These are phyloP conservation scores for Frankliniella fusca DNA, from an alignment of 2,888 invertebrate genomes.

Conservation along the genomic window DNA sequence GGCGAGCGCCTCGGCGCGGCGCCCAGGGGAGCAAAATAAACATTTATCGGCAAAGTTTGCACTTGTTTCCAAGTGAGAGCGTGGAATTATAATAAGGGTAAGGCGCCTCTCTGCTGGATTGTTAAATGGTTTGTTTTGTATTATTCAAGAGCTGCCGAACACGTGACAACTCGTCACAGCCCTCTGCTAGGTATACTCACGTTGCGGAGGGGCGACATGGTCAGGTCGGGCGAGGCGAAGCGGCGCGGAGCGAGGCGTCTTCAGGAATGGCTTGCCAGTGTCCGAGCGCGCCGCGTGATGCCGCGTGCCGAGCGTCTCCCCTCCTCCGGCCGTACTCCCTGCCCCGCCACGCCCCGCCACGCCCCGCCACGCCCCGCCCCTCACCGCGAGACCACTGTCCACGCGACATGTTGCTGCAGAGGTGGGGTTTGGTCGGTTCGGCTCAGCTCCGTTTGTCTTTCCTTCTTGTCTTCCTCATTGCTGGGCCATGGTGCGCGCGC, in stretches of 20 bases:
- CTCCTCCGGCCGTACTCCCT: background rate
- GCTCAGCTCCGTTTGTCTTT: background rate
- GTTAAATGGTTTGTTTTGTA: too few relatives aligned
- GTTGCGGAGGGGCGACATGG: conserved; percentile 1
- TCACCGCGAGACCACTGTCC: background rate
- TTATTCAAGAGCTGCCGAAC: too few relatives aligned
- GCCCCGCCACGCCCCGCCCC: background rate
- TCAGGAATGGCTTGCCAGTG: background rate
- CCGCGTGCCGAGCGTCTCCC: background rate
- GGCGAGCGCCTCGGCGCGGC: too few relatives aligned
- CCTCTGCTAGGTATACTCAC: background rate
- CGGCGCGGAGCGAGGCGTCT: conserved; percentile 1
- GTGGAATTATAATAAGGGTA: too few relatives aligned
- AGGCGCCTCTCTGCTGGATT: too few relatives aligned
- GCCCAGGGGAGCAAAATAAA: too few relatives aligned
- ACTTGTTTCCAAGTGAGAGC: too few relatives aligned
- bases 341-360: background rate
- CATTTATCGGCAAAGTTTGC: too few relatives aligned
- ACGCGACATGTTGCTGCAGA: background rate
- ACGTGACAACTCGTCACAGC: too few relatives aligned
- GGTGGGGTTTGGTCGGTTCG: background rate
- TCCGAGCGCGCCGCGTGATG: background rate
- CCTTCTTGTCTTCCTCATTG: background rate
- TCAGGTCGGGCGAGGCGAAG: background rate
- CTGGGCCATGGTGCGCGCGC: background rate